phyloP scores from a whole-genome alignment of 2,888 invertebrate species.

The Himalopsyche kuldschensis region DNA sequence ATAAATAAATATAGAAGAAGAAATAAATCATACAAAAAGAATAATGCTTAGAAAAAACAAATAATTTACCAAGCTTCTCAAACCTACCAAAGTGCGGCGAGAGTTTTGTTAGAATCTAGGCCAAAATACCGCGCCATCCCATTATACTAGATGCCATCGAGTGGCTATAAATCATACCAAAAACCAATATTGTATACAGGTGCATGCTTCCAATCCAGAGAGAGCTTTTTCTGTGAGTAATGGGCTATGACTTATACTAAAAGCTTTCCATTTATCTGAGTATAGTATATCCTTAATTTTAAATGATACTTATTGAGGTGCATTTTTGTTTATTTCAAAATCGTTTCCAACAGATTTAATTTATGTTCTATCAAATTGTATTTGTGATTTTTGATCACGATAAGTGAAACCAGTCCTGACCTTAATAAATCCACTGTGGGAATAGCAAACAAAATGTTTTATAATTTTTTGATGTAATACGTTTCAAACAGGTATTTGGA shows the following conservation, averaged over 20 bases:
- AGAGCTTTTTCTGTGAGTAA: background rate
- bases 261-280: no score
- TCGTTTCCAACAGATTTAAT: no score
- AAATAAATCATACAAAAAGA: background rate
- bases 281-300: no score
- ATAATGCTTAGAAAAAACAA: background rate
- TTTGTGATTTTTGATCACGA: no score
- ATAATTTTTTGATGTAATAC: no score
- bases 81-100: background rate
- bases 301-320: no score
- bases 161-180: constrained; percentile 28
- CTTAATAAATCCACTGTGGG: no score
- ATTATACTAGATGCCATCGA: constrained; percentile 6
- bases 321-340: no score
- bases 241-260: background rate
- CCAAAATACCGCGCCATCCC: constrained; percentile 18
- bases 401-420: no score
- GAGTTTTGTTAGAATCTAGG: constrained; percentile 12
- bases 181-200: constrained; percentile 34
- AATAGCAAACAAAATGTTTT: no score
- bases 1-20: background rate
- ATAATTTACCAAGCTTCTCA: background rate
- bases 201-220: constrained; percentile 13
- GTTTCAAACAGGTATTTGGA: no score
- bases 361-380: no score